phyloP scores from a whole-genome alignment of 2,888 invertebrate species.

The Athalia circularis region DNA sequence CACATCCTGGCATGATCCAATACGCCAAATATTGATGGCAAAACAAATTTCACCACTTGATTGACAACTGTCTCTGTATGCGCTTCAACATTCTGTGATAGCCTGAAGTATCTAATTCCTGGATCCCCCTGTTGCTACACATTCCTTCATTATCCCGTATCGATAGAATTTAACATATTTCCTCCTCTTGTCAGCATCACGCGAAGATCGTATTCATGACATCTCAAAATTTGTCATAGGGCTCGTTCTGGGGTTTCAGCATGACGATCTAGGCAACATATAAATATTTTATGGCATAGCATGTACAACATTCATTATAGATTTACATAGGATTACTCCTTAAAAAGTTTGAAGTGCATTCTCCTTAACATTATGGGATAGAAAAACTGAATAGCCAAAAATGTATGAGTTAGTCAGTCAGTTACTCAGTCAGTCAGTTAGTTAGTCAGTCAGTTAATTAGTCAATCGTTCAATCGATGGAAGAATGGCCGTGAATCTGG shows the following conservation, averaged over 20 bases:
- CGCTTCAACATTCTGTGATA: slow-evolving; percentile 43
- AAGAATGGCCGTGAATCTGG: too few relatives aligned
- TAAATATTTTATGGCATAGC: slow-evolving; percentile 28
- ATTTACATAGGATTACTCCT: slow-evolving; percentile 15
- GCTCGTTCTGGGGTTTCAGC: slow-evolving; percentile 41
- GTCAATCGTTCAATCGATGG: too few relatives aligned
- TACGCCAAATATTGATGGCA: slow-evolving; percentile 49
- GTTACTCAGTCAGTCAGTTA: too few relatives aligned
- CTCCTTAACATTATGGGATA: background rate
- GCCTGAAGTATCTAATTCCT: slow-evolving; percentile 41
- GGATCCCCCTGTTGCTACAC: slow-evolving; percentile 31
- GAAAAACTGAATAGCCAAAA: background rate
- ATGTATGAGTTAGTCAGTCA: background rate
- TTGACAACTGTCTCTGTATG: slow-evolving; percentile 39
- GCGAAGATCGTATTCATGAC: slow-evolving; percentile 21
- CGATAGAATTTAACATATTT: slow-evolving; percentile 40
- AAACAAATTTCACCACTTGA: slow-evolving; percentile 25
- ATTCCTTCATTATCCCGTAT: slow-evolving; percentile 34
- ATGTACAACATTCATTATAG: slow-evolving; percentile 18
- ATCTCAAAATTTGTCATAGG: slow-evolving; percentile 1
- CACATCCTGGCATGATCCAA: slow-evolving; percentile 64
- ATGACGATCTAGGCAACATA: slow-evolving; percentile 33
- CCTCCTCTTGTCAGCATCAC: slow-evolving; percentile 13
- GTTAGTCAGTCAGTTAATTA: too few relatives aligned
- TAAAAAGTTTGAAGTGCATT: background rate